Percentiles rank a stretch among this genome's conserved stretches.
Evolutionary conservation across 2,113 vertebrate species (phyloP).

Genomic region (Dipodomys ordii): DNA sequence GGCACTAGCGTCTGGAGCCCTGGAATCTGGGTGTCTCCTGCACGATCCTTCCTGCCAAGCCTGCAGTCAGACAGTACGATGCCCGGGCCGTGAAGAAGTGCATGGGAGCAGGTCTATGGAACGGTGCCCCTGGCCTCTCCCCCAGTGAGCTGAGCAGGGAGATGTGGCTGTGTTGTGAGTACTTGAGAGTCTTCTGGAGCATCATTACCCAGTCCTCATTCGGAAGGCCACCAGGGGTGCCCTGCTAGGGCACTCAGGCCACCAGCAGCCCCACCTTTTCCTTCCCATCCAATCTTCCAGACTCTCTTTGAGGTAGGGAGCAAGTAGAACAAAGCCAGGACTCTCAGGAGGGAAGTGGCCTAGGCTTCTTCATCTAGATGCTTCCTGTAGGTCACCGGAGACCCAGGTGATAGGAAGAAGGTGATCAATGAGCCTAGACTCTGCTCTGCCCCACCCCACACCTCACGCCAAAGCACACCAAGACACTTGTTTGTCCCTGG

Average conservation of each 20-base stretch:
- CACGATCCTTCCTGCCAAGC: rapidly evolving
- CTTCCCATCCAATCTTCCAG: no score
- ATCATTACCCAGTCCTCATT: not conserved
- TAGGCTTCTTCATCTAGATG: not conserved
- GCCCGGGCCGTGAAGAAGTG: not conserved
- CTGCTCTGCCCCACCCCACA: rapidly evolving
- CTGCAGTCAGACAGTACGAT: rapidly evolving
- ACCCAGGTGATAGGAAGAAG: not conserved
- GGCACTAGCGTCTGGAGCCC: not conserved
- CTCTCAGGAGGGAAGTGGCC: not conserved
- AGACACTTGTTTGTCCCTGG: rapidly evolving
- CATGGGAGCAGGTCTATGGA: rapidly evolving
- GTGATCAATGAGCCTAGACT: not conserved
- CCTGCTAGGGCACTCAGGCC: no score
- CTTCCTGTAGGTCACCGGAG: not conserved
- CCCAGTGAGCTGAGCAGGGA: rapidly evolving
- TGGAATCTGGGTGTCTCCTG: rapidly evolving
- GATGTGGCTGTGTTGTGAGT: not conserved
- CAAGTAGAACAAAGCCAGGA: not conserved
- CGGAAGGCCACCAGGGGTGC: not conserved
- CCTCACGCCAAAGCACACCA: not conserved
- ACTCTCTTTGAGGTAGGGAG: not conserved
- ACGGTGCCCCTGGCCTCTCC: not conserved
- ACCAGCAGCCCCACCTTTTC: not conserved
- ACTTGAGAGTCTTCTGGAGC: no score